phyloP scores from a whole-genome alignment of 2,797 vertebrate genomes.

The Myioborus miniatus region DNA sequence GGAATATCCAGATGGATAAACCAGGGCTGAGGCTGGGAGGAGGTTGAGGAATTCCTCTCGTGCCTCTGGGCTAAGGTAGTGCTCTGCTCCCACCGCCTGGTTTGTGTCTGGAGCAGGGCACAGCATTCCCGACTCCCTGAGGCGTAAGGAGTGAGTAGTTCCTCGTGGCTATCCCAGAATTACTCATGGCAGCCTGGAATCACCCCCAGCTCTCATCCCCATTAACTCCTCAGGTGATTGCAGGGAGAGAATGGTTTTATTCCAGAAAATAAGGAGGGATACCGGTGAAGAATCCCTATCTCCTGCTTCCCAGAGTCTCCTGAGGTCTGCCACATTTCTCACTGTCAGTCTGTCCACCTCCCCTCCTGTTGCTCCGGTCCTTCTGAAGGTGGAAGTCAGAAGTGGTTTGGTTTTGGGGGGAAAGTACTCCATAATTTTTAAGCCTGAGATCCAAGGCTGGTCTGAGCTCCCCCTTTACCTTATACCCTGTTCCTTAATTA shows the following conservation, averaged over 20 bases:
- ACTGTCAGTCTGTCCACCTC: not conserved
- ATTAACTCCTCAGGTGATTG: not conserved
- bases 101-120: conserved; percentile 7
- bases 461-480: not conserved
- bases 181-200: not conserved
- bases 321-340: accelerated
- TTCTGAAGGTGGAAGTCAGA: not conserved
- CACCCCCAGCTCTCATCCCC: not conserved
- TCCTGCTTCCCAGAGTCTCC: not conserved
- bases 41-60: conserved; percentile 59
- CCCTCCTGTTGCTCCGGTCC: accelerated
- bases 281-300: not conserved
- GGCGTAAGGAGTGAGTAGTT: not conserved
- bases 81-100: conserved; percentile 58
- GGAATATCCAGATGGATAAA: not conserved
- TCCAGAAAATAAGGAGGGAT: not conserved
- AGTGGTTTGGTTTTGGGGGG: not conserved
- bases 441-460: not conserved
- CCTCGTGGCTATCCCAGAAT: not conserved
- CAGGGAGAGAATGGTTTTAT: not conserved
- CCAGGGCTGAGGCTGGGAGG: not conserved
- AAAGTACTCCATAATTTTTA: accelerated
- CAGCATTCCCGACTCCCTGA: not conserved
- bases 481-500: not conserved
- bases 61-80: conserved; percentile 58